phyloP scores from a whole-genome alignment of 2,113 vertebrate genomes.

The Anser cygnoides region DNA sequence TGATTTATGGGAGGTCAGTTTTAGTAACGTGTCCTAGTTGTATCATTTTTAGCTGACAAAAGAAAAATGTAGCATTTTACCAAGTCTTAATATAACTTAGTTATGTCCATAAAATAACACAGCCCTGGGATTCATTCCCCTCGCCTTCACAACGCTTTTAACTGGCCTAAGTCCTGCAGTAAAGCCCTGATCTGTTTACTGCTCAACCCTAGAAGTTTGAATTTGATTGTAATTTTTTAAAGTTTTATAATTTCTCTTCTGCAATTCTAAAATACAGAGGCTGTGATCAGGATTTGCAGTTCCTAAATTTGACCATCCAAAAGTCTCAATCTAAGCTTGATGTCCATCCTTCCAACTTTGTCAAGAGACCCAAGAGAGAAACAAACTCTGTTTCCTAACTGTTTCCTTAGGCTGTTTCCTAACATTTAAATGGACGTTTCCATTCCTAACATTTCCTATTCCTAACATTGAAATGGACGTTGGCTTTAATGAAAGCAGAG shows the following conservation, averaged over 20 bases:
- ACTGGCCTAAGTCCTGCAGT: not conserved
- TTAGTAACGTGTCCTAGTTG: not conserved
- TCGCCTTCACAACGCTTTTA: not conserved
- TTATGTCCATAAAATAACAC: not conserved
- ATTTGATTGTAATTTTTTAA: not conserved
- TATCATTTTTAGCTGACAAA: not conserved
- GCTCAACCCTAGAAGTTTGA: not conserved
- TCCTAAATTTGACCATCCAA: not conserved
- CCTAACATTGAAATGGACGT: not conserved
- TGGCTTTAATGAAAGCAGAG: not conserved
- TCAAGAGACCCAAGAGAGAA: not conserved
- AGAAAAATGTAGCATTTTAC: not conserved
- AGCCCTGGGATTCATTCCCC: not conserved
- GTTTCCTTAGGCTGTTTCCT: not conserved
- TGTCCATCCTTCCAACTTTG: not conserved
- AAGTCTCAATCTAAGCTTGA: not conserved
- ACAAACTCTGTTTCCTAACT: too few species aligned
- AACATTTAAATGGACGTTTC: not conserved
- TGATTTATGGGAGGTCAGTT: not conserved
- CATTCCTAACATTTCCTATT: not conserved
- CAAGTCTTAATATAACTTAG: not conserved
- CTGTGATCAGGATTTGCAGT: not conserved
- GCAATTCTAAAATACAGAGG: not conserved
- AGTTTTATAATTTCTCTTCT: not conserved
- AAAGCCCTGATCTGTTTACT: not conserved